Evolutionary conservation across 2,888 invertebrate species (phyloP).

Genomic region (Sarcophaga carnaria): DNA sequence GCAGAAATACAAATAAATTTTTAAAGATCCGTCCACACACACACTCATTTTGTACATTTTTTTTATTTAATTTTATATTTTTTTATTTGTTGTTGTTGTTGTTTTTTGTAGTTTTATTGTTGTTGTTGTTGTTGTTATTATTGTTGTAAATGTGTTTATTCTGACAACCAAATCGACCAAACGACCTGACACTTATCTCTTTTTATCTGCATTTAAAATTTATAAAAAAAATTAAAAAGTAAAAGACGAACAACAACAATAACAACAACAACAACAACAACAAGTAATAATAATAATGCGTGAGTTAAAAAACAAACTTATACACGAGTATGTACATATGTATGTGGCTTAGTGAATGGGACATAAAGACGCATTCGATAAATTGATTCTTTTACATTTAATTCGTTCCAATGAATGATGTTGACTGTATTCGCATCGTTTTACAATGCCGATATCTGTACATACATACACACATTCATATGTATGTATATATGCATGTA

Average conservation of each 20-base stretch:
- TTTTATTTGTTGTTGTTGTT: no score
- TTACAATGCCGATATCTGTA: not conserved
- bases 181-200: constrained; percentile 73
- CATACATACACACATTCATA: not conserved
- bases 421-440: not conserved
- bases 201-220: constrained; percentile 72
- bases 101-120: no score
- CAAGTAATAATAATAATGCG: not conserved
- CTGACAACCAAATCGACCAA: constrained; percentile 69
- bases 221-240: constrained; percentile 50
- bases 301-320: constrained; percentile 13
- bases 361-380: constrained; percentile 53
- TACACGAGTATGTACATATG: not conserved
- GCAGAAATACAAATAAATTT: not conserved
- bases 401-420: constrained; percentile 64
- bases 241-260: constrained; percentile 42
- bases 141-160: not conserved
- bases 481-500: not conserved
- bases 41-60: no score
- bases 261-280: constrained; percentile 29
- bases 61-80: no score
- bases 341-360: not conserved
- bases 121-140: no score
- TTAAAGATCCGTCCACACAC: not conserved
- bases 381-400: constrained; percentile 71